These are phyloP conservation scores for Peromyscus eremicus DNA, from an alignment of 2,797 vertebrate species.

Conservation along the genomic window DNA sequence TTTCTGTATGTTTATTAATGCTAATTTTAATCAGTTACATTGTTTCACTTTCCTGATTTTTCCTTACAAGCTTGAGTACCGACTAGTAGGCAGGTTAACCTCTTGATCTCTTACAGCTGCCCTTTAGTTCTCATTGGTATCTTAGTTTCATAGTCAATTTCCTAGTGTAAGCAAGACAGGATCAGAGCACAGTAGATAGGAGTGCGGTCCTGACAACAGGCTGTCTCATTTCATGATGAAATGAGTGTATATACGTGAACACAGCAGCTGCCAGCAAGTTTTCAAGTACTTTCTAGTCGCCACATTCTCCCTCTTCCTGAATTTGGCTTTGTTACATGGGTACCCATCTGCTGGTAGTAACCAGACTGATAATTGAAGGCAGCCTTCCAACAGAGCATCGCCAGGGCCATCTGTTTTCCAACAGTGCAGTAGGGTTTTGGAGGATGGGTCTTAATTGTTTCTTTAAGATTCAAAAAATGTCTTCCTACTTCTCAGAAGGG, in stretches of 20 bases:
- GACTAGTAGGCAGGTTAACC: background rate
- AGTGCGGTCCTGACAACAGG: background rate
- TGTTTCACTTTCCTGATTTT: background rate
- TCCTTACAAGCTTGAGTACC: background rate
- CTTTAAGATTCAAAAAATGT: conserved; percentile 77
- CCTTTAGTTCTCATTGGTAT: background rate
- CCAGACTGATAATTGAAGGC: conserved; percentile 83
- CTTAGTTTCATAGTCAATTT: conserved; percentile 29
- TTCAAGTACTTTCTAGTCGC: conserved; percentile 79
- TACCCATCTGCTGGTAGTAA: conserved; percentile 88
- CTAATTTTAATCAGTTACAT: background rate
- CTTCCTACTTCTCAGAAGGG: conserved; percentile 44
- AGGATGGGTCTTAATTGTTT: conserved; percentile 75
- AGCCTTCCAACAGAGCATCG: conserved; percentile 76
- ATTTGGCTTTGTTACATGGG: conserved; percentile 83
- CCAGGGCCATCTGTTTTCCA: conserved; percentile 86
- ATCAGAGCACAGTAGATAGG: conserved; percentile 10
- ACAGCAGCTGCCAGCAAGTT: conserved; percentile 79
- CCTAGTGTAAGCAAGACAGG: background rate
- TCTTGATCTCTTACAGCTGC: background rate
- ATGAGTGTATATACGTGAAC: conserved; percentile 64
- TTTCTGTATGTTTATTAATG: background rate
- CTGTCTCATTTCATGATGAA: conserved; percentile 56
- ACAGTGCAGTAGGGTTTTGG: conserved; percentile 62
- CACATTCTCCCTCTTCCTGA: conserved; percentile 83